These are phyloP conservation scores for Siderastrea radians DNA, from an alignment of 92 coral and sea anemone species.

Conservation along the genomic window DNA sequence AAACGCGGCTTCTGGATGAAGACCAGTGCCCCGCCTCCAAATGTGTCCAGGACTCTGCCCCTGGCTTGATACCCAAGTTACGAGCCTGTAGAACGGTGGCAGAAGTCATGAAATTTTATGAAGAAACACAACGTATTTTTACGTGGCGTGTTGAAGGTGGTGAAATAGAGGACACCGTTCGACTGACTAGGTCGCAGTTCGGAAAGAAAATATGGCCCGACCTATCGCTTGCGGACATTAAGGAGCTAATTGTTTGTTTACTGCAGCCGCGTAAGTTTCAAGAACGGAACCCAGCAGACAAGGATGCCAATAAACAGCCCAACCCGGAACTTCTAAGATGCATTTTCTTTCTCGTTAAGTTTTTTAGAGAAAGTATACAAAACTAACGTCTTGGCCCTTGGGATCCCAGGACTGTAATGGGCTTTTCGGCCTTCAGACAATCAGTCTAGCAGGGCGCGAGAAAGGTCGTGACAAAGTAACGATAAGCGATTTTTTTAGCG, in stretches of 20 bases:
- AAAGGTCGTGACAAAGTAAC: too few relatives aligned
- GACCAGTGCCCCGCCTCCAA: constrained; percentile 90
- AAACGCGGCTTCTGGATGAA: constrained; percentile 81
- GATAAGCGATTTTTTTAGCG: too few relatives aligned
- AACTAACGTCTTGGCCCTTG: too few relatives aligned
- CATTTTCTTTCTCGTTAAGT: constrained; percentile 76
- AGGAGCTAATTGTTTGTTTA: constrained; percentile 72
- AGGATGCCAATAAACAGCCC: constrained; percentile 69
- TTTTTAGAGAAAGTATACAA: constrained; percentile 68
- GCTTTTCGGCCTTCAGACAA: too few relatives aligned
- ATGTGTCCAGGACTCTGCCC: constrained; percentile 79
- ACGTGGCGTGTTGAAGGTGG: constrained; percentile 92
- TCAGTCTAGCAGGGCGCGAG: too few relatives aligned
- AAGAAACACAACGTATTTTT: constrained; percentile 76
- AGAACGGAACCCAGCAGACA: constrained; percentile 73
- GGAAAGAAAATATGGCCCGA: constrained; percentile 97
- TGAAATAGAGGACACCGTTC: constrained; percentile 93
- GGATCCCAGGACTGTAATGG: too few relatives aligned
- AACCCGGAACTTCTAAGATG: constrained; percentile 93
- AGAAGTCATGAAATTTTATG: constrained; percentile 89
- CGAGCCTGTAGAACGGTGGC: constrained; percentile 77
- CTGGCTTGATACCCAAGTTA: constrained; percentile 73
- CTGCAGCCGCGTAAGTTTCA: constrained; percentile 75
- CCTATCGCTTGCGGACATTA: constrained; percentile 73
- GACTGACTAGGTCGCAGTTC: constrained; percentile 85